A percentile compares a stretch with the other conserved stretches of the same genome.
phyloP scores from a whole-genome alignment of 2,888 invertebrate species.

The Nemoura dubitans region DNA sequence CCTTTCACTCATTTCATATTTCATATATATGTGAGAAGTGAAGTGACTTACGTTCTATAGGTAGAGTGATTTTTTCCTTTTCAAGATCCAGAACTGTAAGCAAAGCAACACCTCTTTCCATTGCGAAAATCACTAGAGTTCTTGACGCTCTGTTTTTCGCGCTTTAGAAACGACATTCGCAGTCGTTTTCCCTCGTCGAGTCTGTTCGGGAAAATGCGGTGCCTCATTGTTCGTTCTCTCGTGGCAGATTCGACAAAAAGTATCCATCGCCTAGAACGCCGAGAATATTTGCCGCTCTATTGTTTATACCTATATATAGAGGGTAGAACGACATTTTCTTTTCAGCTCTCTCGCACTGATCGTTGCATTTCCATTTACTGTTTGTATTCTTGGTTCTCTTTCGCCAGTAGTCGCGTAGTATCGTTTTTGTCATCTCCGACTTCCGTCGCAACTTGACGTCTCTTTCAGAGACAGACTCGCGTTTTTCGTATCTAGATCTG shows the following conservation, averaged over 20 bases:
- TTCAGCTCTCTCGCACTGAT: neutral
- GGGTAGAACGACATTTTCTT: neutral
- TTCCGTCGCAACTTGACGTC: neutral
- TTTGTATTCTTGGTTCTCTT: neutral
- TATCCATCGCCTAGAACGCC: neutral
- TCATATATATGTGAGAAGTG: too few species aligned
- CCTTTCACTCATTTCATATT: too few species aligned
- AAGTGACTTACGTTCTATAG: too few species aligned
- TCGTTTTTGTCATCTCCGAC: neutral
- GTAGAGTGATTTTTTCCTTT: too few species aligned
- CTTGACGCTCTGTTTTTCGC: too few species aligned
- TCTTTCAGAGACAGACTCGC: neutral
- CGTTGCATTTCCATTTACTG: slow-evolving; percentile 12
- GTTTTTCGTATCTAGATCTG: neutral
- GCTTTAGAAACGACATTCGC: too few species aligned
- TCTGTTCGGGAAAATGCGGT: neutral
- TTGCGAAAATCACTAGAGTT: too few species aligned
- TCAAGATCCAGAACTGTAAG: too few species aligned
- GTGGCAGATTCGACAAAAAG: neutral
- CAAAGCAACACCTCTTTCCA: too few species aligned
- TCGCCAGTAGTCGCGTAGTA: neutral
- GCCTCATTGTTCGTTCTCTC: neutral
- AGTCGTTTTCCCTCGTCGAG: too few species aligned
- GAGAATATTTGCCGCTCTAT: neutral
- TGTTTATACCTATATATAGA: neutral